Evolutionary conservation across 2,888 invertebrate genomes (phyloP).

Genomic region (Galerucella pusilla): DNA sequence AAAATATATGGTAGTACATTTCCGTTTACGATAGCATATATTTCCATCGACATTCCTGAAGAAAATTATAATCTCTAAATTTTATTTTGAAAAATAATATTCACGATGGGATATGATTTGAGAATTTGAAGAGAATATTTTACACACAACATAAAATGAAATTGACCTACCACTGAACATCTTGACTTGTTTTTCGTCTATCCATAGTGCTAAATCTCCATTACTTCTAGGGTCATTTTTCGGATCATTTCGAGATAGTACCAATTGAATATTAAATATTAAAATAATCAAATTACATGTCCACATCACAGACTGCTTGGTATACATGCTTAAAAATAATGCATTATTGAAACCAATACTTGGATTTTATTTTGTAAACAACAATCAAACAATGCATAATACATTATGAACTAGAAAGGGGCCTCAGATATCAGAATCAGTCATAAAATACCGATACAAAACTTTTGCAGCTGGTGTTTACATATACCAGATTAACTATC

Average conservation of each 20-base stretch:
- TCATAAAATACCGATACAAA: not conserved
- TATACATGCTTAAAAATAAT: conserved; percentile 53
- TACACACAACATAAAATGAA: not conserved
- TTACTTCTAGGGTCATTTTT: conserved; percentile 63
- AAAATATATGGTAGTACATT: conserved; percentile 86
- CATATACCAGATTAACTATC: not conserved
- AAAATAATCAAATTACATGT: conserved; percentile 50
- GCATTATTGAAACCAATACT: conserved; percentile 12
- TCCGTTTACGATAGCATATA: conserved; percentile 90
- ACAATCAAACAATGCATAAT: conserved; percentile 16
- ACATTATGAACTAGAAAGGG: conserved; percentile 23
- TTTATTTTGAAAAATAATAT: not conserved
- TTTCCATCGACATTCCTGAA: conserved; percentile 85
- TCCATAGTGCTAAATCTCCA: conserved; percentile 85
- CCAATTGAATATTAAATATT: conserved; percentile 49
- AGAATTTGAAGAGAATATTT: not conserved
- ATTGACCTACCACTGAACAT: conserved; percentile 83
- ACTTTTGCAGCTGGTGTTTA: not conserved
- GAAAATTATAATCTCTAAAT: not conserved
- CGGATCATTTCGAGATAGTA: conserved; percentile 59
- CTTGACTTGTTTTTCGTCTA: conserved; percentile 90
- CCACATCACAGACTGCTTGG: conserved; percentile 53
- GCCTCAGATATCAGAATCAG: not conserved
- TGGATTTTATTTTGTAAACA: not conserved
- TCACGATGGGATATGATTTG: not conserved